phyloP scores from a whole-genome alignment of 2,888 invertebrate species.

The Xestia xanthographa region DNA sequence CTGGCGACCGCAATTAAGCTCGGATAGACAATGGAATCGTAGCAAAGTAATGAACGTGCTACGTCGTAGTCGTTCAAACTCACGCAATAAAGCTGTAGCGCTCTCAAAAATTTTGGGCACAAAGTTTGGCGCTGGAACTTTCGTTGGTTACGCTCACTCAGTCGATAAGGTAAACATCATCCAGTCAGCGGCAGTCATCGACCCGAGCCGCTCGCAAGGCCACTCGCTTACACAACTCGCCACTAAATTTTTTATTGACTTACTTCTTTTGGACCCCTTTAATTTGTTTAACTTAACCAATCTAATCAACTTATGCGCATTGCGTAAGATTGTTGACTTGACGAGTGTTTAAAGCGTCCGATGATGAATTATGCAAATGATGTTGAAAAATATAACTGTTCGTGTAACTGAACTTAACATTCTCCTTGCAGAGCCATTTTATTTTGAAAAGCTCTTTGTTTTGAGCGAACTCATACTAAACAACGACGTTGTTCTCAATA shows the following conservation, averaged over 20 bases:
- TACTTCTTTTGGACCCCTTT: constrained; percentile 65
- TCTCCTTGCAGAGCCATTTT: constrained; percentile 66
- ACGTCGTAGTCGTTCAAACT: constrained; percentile 71
- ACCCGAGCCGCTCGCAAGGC: constrained; percentile 84
- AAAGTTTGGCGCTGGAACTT: constrained; percentile 77
- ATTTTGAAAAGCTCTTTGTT: constrained; percentile 84
- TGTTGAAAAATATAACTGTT: constrained; percentile 69
- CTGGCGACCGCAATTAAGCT: constrained; percentile 23
- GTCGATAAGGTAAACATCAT: constrained; percentile 87
- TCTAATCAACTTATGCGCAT: constrained; percentile 39
- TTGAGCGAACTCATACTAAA: constrained; percentile 80
- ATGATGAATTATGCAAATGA: constrained; percentile 67
- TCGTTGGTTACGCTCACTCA: constrained; percentile 82
- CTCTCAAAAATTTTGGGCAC: constrained; percentile 73
- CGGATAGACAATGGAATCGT: constrained; percentile 44
- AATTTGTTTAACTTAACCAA: constrained; percentile 59
- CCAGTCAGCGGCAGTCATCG: constrained; percentile 82
- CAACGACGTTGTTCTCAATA: constrained; percentile 83
- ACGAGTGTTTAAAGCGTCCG: constrained; percentile 14
- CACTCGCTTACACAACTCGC: constrained; percentile 86
- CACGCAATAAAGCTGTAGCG: constrained; percentile 70
- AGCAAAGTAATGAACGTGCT: constrained; percentile 63
- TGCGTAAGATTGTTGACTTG: constrained; percentile 36
- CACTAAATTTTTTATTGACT: constrained; percentile 79
- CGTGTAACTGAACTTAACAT: constrained; percentile 70